Evolutionary conservation across 1,140 invertebrate species (phyloP), one percentile per base, ranked within the genome.

Genomic region (Cyphomyrmex costatus): DNA sequence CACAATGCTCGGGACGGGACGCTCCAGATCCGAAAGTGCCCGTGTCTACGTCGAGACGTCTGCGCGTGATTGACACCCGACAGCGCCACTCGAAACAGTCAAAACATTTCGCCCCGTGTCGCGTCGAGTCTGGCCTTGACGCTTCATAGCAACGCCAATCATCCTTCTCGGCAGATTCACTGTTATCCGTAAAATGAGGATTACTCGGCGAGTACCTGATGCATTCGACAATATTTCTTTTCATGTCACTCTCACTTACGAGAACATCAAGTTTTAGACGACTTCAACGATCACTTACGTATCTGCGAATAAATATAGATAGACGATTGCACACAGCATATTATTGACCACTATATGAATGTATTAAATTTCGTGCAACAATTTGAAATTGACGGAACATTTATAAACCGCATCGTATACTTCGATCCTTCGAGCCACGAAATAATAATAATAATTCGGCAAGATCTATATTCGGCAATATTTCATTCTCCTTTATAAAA

Each of bases 71-170:
- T 91, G 91, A 92, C 91, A 85, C 79, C 73, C 87, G 91, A 92
- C 91, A 88, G 83, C 77, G 53, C 83, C 90, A 92, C 91, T 92
- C 91, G 91, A 92, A 92, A 92, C 91, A 92, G 91, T 92, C 91
- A 92, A 92, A 92, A 92, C 91, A 92, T 92, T 92, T 90, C 88
- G 88, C 85, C 86, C 61, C 58, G 68, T 83, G 77, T 71, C 84
- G 66, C 77, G 83, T 58, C 86, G 68, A 71, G 79, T 79, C 91
- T 92, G 91, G 89, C 91, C 91, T 92, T 92, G 91, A 92, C 91
- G 91, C 91, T 85, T 92, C 90, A 73, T 77, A 91, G 87, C 84
- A 74, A 86, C 65, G 89, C 89, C 89, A 91, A 91, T 92, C 90
- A 91, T 88, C 82, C 79, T 61, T 36, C 46, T 70, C 68, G 36